Base-by-base conservation (phyloP, 2,888 invertebrate genomes). In the Diarsia dahlii region DNA sequence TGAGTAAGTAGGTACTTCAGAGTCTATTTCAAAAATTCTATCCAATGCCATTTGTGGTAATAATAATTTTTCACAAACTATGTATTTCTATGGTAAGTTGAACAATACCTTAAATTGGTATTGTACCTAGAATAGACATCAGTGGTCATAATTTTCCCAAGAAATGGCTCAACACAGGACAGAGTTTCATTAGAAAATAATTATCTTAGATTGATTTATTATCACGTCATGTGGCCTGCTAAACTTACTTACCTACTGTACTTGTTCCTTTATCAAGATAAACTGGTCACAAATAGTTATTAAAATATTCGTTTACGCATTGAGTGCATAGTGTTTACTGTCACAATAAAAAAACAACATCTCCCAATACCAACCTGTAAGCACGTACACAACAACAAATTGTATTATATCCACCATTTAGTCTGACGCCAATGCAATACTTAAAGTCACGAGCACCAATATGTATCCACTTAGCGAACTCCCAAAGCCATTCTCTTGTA, bases 401-500 rank as follows among this genome's bases (percentile, higher is more conserved):
- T 70, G 60, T 46, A 82, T 81, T 74, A 15, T 46, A 58, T 58
- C n/a, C 65, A 50, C 46, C 50, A 64, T 28, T 70, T 66, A 54
- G 50, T 82, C 52, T 73, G 76, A 64, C 71, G 73, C 66, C 82
- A 85, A 80, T 77, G 52, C 34, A 70, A 76, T 63, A 66, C 28
- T 48, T 62, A 69, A 6, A 39, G 39, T 39, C 39, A 39, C 39
- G 39, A 8, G 0, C 39, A 39, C 8, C 39, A 39, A 39, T 39
- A 39, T 39, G 39, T 39, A 39, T 39, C 5, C 39, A 39, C 39
- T 6, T 39, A 39, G 8, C 39, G 39, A 39, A 39, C 5, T 8
- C 8, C 39, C 0, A 39, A 39, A 39, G 4, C 39, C 39, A 2
- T 39, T 39, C 8, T 39, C 39, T 39, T 39, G 6, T 39, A 8